These are phyloP conservation scores for Pantala flavescens DNA, from an alignment of 1,140 invertebrate species.

Conservation along the genomic window DNA sequence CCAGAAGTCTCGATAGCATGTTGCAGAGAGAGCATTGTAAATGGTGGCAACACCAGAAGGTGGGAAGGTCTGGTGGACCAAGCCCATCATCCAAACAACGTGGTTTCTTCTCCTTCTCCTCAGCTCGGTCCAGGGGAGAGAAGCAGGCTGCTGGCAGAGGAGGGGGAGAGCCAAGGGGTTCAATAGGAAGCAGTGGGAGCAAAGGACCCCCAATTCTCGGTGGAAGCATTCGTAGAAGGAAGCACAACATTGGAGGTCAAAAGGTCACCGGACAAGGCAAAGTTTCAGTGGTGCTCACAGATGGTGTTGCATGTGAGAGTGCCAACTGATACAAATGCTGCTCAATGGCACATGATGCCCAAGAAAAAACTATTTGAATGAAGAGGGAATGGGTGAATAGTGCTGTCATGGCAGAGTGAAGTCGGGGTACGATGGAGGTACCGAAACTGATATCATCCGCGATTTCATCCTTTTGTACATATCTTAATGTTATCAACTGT, in stretches of 20 bases:
- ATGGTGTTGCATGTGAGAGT: background rate
- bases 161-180: background rate
- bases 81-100: background rate
- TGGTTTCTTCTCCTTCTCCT: background rate
- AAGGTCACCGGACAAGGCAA: background rate
- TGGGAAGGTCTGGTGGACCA: background rate
- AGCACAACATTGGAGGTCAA: background rate
- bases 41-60: background rate
- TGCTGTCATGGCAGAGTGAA: background rate
- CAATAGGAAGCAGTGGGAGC: background rate
- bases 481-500: background rate
- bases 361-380: background rate
- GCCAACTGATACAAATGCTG: background rate
- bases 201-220: background rate
- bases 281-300: background rate
- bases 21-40: background rate
- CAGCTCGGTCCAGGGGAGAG: background rate
- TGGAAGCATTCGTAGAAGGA: background rate
- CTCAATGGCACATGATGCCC: background rate
- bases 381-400: background rate
- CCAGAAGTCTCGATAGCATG: background rate
- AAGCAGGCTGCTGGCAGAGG: background rate
- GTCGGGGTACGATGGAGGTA: background rate
- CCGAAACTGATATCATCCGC: background rate
- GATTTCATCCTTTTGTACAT: constrained; percentile 3